Evolutionary conservation across 2,888 invertebrate genomes (phyloP), one percentile per base, ranked within the genome.

Genomic region (Hypselothyrea guttata): DNA sequence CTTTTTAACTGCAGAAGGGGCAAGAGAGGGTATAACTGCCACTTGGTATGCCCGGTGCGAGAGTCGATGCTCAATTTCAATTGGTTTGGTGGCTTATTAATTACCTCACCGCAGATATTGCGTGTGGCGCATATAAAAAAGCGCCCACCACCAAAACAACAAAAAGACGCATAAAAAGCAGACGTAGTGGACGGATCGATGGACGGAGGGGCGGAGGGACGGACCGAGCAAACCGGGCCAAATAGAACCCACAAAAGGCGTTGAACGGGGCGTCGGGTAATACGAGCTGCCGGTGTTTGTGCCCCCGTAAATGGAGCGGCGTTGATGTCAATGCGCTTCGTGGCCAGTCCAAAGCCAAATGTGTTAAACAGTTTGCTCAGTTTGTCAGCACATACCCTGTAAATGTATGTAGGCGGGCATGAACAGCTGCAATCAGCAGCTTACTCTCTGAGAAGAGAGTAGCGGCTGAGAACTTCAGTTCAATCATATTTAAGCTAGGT

Each of bases 231-330:
- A 66, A 56, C 63, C 68, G 55, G 55, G 64, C 48, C 68, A 62
- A 46, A 76, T 72, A 79, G 81, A 84, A 83, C 72, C 70, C 84
- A 70, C 79, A 79, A 76, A 83, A 79, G 78, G 81, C 74, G 64
- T 62, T 68, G 59, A 59, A 69, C 73, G 72, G 58, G 58, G 42
- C 66, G 59, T 58, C 71, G 57, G 52, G 75, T 76, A 72, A 81
- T 71, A 60, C 66, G 81, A 74, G 81, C 65, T 56, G 60, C 51
- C 13, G 57, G 38, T 66, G 38, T 35, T 41, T 22, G 22, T 22
- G 22, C 22, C 22, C 22, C 76, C 82, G 59, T 84, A 82, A 84
- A 82, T 82, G 81, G 81, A 84, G 67, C 71, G 61, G 48, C 63
- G 61, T 60, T 40, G 74, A 81, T 77, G 77, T 81, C 84, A 84